Conservation (phyloP, 1,140 invertebrate genomes). For the Antheraea mylitta region DNA sequence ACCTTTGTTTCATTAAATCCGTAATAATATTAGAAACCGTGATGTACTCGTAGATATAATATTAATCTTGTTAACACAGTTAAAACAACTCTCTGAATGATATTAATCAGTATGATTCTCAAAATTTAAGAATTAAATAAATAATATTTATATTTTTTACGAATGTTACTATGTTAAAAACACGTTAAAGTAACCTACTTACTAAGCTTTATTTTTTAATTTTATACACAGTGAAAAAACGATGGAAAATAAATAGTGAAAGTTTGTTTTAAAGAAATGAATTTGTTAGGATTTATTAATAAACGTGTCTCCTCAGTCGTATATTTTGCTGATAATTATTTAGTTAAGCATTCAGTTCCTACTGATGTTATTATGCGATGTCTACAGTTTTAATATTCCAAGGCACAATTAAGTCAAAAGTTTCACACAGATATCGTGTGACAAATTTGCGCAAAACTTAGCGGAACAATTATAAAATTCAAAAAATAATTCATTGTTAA, state of each 20-base stretch:
- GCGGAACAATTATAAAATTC: conserved; percentile 26
- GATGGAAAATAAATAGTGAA: not conserved
- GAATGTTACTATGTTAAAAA: not conserved
- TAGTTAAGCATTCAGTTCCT: not conserved
- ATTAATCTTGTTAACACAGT: too few relatives aligned
- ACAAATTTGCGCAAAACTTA: conserved; percentile 37
- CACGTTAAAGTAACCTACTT: not conserved
- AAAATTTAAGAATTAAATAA: too few relatives aligned
- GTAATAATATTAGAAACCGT: not conserved
- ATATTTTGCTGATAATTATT: not conserved
- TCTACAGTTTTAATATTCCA: conserved; percentile 29
- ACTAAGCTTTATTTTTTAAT: not conserved
- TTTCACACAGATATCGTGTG: conserved; percentile 44
- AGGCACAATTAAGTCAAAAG: conserved; percentile 31
- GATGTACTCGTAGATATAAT: too few relatives aligned
- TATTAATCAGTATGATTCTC: too few relatives aligned
- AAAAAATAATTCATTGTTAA: conserved; percentile 36
- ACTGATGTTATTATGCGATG: conserved; percentile 16
- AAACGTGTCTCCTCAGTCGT: not conserved
- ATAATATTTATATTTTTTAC: too few relatives aligned
- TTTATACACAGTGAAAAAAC: not conserved
- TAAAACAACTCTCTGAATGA: too few relatives aligned
- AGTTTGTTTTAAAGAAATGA: too few relatives aligned
- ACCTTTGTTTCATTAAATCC: not conserved
- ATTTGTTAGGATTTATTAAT: not conserved